Conservation (phyloP, 2,888 invertebrate genomes). For the Lithodes maja region DNA sequence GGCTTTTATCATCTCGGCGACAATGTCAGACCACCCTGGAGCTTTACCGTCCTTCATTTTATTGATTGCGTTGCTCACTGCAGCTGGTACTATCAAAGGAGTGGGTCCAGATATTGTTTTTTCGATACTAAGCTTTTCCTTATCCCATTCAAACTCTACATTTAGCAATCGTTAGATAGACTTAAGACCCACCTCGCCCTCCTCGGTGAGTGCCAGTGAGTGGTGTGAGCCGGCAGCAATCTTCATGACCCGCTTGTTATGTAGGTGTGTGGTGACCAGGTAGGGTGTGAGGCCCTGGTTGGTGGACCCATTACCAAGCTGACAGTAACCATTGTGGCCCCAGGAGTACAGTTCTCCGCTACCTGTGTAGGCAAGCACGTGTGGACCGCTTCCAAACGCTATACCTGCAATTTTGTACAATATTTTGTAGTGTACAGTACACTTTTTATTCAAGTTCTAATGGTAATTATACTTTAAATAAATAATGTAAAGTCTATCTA, state of each 20-base stretch:
- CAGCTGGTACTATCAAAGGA: no score
- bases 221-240: constrained; percentile 80
- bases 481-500: not conserved
- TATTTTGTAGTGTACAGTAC: not conserved
- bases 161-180: not conserved
- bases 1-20: no score
- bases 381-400: constrained; percentile 79
- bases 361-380: constrained; percentile 79
- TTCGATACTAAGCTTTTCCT: no score
- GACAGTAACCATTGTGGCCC: constrained; percentile 80
- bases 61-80: no score
- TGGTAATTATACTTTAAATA: not conserved
- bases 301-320: constrained; percentile 79
- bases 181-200: constrained; percentile 77
- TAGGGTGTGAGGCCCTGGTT: constrained; percentile 77
- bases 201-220: constrained; percentile 78
- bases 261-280: constrained; percentile 76
- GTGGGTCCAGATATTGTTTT: no score
- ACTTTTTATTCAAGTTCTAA: not conserved
- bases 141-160: no score
- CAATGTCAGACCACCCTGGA: no score
- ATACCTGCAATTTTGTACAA: constrained; percentile 73
- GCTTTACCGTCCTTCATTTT: no score
- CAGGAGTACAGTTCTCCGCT: constrained; percentile 79
- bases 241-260: constrained; percentile 65